phyloP scores from a whole-genome alignment of 2,797 vertebrate species.

The Craterocephalus amniculus region DNA sequence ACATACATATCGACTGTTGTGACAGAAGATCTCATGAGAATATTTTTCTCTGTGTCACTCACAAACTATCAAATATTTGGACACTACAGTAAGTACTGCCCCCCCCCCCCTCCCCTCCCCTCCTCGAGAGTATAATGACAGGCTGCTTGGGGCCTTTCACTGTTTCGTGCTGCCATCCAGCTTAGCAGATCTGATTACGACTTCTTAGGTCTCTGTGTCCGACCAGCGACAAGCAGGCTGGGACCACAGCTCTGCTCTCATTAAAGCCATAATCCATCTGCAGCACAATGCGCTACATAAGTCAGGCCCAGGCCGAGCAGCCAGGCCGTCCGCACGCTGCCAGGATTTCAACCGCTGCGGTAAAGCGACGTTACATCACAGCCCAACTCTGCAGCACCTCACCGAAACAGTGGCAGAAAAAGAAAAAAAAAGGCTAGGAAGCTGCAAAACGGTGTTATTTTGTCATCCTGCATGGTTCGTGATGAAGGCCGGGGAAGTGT shows the following conservation, averaged over 20 bases:
- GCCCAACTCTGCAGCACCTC: constrained; percentile 18
- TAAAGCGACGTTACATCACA: constrained; percentile 33
- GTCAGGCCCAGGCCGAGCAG: constrained; percentile 23
- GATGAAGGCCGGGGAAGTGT: background rate
- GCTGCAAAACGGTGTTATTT: background rate
- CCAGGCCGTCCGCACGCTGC: constrained; percentile 30
- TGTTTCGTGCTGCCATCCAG: constrained; percentile 51
- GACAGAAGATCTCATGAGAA: background rate
- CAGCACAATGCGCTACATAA: constrained; percentile 55
- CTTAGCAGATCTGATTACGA: constrained; percentile 74
- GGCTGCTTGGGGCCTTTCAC: constrained; percentile 41
- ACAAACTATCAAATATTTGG: background rate
- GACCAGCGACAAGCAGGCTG: constrained; percentile 50
- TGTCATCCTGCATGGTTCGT: background rate
- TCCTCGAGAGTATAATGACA: constrained; percentile 24
- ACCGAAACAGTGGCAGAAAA: constrained; percentile 1
- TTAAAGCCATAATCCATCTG: constrained; percentile 68
- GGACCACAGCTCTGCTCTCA: constrained; percentile 49
- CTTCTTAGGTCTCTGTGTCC: constrained; percentile 63
- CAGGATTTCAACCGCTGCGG: constrained; percentile 33
- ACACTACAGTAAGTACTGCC: background rate
- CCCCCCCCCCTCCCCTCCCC: constrained; percentile 36
- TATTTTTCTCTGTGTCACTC: background rate
- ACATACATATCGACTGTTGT: background rate
- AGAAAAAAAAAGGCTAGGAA: background rate